Evolutionary conservation across 30 jellyfish, hydroid and myxozoan genomes (phyloP).

Genomic region (Rhopilema esculentum): DNA sequence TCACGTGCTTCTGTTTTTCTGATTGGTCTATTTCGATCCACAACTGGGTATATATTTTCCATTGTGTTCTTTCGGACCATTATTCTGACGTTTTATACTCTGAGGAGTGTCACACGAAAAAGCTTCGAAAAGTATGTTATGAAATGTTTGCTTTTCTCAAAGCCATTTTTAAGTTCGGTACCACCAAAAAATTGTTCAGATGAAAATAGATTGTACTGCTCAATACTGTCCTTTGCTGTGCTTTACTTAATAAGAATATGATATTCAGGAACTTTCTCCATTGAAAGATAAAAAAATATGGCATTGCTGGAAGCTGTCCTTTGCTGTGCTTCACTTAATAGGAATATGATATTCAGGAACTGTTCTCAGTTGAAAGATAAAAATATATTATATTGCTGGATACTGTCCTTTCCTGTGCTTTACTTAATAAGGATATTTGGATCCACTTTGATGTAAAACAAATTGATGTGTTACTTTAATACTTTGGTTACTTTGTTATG

Average conservation of each 20-base stretch:
- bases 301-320: background rate
- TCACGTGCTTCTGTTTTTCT: background rate
- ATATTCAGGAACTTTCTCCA: background rate
- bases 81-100: background rate
- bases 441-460: background rate
- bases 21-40: background rate
- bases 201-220: background rate
- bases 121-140: background rate
- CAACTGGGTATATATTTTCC: background rate
- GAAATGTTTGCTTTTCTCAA: background rate
- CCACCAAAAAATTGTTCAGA: background rate
- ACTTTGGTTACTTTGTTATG: background rate
- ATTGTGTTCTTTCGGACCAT: background rate
- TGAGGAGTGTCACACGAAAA: background rate
- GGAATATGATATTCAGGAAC: background rate
- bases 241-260: background rate
- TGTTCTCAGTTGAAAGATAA: background rate
- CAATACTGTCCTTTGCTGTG: background rate
- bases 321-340: background rate
- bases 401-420: background rate
- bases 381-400: background rate
- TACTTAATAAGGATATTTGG: background rate
- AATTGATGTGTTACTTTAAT: background rate
- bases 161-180: background rate
- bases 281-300: background rate